Evolutionary conservation across 2,888 invertebrate species (phyloP), one percentile per base, ranked within the genome.

Genomic region (Phortica magna): DNA sequence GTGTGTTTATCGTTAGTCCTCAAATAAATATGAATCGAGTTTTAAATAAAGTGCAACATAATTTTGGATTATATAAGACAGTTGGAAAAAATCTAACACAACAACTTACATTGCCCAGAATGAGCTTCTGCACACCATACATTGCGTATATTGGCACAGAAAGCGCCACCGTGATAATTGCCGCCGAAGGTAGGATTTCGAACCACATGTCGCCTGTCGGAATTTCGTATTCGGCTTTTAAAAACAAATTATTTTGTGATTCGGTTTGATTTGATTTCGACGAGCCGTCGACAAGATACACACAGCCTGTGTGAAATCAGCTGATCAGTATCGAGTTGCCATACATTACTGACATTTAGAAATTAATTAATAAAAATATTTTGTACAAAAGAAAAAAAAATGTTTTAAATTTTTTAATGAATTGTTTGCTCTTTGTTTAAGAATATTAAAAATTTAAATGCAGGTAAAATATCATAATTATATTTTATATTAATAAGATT

Each of bases 111-210:
- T 95, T 95, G 86, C 94, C 95, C 79, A 94, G 79, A 7, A 90
- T 84, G 79, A 94, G 87, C 89, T 95, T 94, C 90, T 95, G 94
- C 79, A 94, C 81, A 84, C 94, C 94, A 89, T 95, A 95, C 61
- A 94, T 92, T 2, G 93, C 93, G 90, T 93, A 94, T 81, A 94
- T 94, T 14, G 95, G 95, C 76, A 95, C 83, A 17, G 94, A 93
- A 81, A 95, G 75, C 1, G 93, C 94, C 57, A 93, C 94, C 65
- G 93, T 92, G 74, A 95, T 93, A 79, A 95, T 94, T 79, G 92
- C 93, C 80, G 93, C 93, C 84, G 94, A 93, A 14, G 95, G 95
- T 84, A 95, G 85, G 90, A 95, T 94, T 94, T 95, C 95, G 91
- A 94, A 95, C 95, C 95, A 95, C 95, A 95, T 95, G 89, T 84